These are phyloP conservation scores for Monochamus alternatus DNA, from an alignment of 2,888 invertebrate species.

Conservation along the genomic window DNA sequence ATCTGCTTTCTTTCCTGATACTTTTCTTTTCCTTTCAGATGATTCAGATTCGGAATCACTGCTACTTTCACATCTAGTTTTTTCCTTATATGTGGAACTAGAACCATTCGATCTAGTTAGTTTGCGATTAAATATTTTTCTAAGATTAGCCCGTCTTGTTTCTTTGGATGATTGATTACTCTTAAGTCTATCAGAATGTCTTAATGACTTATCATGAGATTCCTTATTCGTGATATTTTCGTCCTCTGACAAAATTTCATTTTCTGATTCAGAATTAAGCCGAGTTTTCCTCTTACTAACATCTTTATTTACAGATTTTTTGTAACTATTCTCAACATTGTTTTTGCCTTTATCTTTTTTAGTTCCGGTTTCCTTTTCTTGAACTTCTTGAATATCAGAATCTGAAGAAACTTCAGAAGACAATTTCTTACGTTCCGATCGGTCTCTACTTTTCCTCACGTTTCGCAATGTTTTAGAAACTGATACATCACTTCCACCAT, in stretches of 20 bases:
- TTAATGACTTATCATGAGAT: neutral
- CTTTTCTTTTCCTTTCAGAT: conserved; percentile 5
- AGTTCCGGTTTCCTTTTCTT: neutral
- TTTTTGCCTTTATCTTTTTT: neutral
- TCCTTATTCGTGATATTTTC: conserved; percentile 16
- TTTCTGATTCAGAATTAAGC: conserved; percentile 24
- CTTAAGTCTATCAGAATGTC: conserved; percentile 36
- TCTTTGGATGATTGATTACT: conserved; percentile 21
- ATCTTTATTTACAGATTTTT: neutral
- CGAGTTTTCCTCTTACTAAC: conserved; percentile 26
- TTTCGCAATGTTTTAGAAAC: neutral
- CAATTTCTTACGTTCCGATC: neutral
- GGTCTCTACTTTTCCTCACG: neutral
- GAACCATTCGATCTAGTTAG: conserved; percentile 24
- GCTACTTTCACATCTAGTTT: conserved; percentile 12
- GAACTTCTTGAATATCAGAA: conserved; percentile 11
- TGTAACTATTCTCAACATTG: neutral
- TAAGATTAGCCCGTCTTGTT: conserved; percentile 32
- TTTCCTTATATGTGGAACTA: conserved; percentile 29
- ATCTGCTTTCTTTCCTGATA: conserved; percentile 18
- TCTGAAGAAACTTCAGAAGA: conserved; percentile 7
- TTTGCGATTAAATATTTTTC: conserved; percentile 39
- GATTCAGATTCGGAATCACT: conserved; percentile 24
- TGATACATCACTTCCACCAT: neutral
- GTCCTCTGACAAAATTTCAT: conserved; percentile 15